Percentiles rank a stretch among this genome's conserved stretches.
phyloP scores from a whole-genome alignment of 2,888 invertebrate genomes.

The Apocheima hispidaria region DNA sequence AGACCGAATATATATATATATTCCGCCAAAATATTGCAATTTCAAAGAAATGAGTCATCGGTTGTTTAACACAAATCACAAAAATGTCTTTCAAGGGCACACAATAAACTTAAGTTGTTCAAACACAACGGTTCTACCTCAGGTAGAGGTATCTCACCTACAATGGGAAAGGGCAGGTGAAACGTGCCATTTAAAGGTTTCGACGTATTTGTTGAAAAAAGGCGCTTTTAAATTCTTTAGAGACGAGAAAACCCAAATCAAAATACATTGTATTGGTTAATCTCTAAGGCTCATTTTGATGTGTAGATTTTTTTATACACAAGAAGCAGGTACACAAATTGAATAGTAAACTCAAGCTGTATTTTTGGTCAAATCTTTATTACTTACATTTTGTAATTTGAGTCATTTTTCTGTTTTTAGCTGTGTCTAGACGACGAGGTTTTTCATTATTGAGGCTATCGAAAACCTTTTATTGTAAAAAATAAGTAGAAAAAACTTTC shows the following conservation, averaged over 20 bases:
- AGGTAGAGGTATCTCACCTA: constrained; percentile 36
- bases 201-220: constrained; percentile 33
- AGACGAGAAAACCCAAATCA: constrained; percentile 5
- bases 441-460: constrained; percentile 1
- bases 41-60: neutral
- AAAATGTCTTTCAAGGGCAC: neutral
- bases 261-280: neutral
- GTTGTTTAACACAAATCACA: neutral
- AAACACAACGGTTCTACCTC: constrained; percentile 33
- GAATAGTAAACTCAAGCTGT: neutral
- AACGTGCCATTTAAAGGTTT: constrained; percentile 42
- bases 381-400: neutral
- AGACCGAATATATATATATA: too few relatives aligned
- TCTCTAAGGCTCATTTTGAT: neutral
- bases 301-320: neutral
- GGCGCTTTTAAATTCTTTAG: constrained; percentile 5
- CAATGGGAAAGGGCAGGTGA: constrained; percentile 39
- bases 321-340: constrained; percentile 15
- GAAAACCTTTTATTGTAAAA: constrained; percentile 1
- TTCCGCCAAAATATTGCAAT: too few relatives aligned
- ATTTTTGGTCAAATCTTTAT: neutral
- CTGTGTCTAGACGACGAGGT: constrained; percentile 8
- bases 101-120: constrained; percentile 12
- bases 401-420: neutral
- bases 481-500: neutral